phyloP scores from a whole-genome alignment of 2,113 vertebrate species.

The Lynx canadensis region DNA sequence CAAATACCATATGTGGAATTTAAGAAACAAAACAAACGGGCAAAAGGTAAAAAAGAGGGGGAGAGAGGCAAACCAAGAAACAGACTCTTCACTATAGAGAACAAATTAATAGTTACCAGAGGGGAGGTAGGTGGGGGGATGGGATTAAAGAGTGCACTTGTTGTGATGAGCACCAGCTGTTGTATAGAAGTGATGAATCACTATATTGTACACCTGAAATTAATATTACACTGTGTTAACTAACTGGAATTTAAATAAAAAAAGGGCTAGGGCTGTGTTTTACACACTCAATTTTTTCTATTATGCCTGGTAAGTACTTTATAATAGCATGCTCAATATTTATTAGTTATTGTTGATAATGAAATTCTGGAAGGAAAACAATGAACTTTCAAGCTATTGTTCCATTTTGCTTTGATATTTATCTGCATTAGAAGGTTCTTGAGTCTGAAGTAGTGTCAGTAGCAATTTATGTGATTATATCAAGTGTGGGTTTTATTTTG shows the following conservation, averaged over 20 bases:
- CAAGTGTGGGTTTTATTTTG: background rate
- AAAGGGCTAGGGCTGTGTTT: background rate
- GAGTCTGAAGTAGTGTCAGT: background rate
- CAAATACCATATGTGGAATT: background rate
- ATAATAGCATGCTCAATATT: background rate
- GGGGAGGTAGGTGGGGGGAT: background rate
- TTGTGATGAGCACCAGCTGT: background rate
- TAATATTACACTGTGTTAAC: background rate
- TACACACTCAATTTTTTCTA: background rate
- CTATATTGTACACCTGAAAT: background rate
- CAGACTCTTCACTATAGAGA: background rate
- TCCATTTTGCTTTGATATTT: conserved; percentile 28
- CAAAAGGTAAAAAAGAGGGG: background rate
- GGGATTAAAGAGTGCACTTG: background rate
- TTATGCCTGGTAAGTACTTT: background rate
- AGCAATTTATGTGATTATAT: background rate
- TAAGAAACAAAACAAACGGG: background rate
- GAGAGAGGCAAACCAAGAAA: background rate
- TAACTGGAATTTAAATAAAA: background rate
- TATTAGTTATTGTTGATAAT: background rate
- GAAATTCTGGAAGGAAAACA: conserved; percentile 15
- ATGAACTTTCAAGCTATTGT: background rate
- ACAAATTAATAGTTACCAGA: background rate
- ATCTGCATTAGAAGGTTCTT: background rate
- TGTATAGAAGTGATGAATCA: background rate